Base-by-base conservation (phyloP, 2,888 invertebrate genomes). In the Dryobotodes eremita region DNA sequence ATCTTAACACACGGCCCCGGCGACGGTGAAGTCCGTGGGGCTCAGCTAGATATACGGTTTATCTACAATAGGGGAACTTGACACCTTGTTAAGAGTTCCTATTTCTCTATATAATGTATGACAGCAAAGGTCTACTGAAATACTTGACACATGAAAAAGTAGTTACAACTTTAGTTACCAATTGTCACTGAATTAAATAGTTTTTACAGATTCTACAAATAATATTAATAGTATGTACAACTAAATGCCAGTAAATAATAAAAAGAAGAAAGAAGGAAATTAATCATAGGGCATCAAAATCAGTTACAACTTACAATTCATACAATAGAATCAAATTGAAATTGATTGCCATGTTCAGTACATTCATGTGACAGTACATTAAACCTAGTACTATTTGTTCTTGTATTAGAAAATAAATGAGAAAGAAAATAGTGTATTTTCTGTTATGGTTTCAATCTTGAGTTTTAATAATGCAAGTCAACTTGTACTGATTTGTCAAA, bases 361-460 rank as follows among this genome's bases (percentile, higher is more conserved):
- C 62, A 48, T 77, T 70, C 23, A 57, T 31, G 31, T 59, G 31
- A 46, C 71, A 48, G 46, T 26, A 74, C 75, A 73, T 83, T 75
- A 75, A 82, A 53, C 62, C 17, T n/a, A 5, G 1, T 36, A n/a
- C 55, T 50, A 80, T 83, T 83, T 61, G 59, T 65, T 71, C 55
- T 75, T 61, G n/a, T 50, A 72, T 79, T 55, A 61, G 7, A 64
- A 82, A 78, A 71, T 48, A 46, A 79, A 82, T 50, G 48, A 75
- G 59, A 79, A 73, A 65, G 69, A 74, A 79, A 75, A 69, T 69
- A 36, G 26, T 36, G 61, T 72, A 23, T 80, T 80, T 55, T 70
- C 23, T 66, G 55, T 70, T 65, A 75, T 23, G 20, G 13, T 26
- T 79, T 13, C 65, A 66, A 83, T 83, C 70, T 66, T 31, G 23